A percentile compares a stretch with the other conserved stretches of the same genome.
Conservation (phyloP, 2,113 vertebrate genomes). For the Saimiri boliviensis region DNA sequence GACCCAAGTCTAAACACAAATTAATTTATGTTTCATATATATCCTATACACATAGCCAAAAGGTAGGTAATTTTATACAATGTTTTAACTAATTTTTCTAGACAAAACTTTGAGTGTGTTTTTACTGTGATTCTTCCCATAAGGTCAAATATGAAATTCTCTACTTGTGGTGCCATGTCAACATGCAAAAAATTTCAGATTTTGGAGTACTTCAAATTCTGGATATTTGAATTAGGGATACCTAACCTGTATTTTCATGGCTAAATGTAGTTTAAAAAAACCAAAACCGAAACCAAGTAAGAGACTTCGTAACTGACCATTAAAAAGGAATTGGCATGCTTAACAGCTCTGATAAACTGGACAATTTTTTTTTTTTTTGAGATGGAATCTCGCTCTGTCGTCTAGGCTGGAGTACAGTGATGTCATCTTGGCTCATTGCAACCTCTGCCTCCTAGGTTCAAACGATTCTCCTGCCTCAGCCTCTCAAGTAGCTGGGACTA, state of each 20-base stretch:
- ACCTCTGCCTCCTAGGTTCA: too few species aligned
- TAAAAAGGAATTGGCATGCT: background rate
- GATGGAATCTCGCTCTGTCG: too few species aligned
- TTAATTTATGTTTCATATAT: background rate
- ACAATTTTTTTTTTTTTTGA: background rate
- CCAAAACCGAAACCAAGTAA: background rate
- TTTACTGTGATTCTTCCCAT: background rate
- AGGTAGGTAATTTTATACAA: background rate
- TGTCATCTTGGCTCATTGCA: too few species aligned
- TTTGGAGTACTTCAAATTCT: background rate
- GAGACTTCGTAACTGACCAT: background rate
- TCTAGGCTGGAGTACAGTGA: too few species aligned
- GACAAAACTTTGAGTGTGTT: background rate
- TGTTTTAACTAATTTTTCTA: background rate
- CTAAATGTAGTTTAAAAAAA: background rate
- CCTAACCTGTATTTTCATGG: conserved; percentile 13
- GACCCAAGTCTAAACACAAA: background rate
- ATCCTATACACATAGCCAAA: background rate
- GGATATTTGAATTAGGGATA: background rate
- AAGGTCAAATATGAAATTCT: background rate
- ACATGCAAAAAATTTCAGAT: background rate
- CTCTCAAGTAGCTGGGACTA: too few species aligned
- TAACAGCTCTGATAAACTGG: background rate
- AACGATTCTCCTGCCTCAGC: too few species aligned
- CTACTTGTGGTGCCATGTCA: background rate